Evolutionary conservation across 2,113 vertebrate genomes (phyloP).

Genomic region (Protobothrops mucrosquamatus): DNA sequence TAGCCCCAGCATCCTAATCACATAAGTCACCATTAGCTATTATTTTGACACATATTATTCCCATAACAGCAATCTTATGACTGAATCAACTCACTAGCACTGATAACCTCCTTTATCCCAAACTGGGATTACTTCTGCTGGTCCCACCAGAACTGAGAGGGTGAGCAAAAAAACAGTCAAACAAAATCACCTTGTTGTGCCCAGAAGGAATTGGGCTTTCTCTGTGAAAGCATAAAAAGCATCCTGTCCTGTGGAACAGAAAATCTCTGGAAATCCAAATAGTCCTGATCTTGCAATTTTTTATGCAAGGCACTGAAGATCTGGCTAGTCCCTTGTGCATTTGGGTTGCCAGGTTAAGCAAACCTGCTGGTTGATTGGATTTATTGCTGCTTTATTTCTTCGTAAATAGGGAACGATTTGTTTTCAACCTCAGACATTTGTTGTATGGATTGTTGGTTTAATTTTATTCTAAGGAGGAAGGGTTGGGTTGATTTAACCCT

Average conservation of each 20-base stretch:
- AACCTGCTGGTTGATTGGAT: not conserved
- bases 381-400: not conserved
- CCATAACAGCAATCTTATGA: not conserved
- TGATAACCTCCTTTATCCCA: not conserved
- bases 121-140: not conserved
- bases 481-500: not conserved
- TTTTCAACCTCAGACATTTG: not conserved
- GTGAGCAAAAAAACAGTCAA: not conserved
- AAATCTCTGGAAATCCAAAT: not conserved
- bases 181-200: not conserved
- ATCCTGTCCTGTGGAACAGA: not conserved
- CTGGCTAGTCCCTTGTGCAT: not conserved
- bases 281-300: not conserved
- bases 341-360: not conserved
- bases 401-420: not conserved
- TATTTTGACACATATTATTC: not conserved
- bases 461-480: not conserved
- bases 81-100: not conserved
- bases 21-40: not conserved
- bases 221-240: not conserved
- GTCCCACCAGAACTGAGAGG: not conserved
- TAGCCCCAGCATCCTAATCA: not conserved
- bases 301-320: not conserved
- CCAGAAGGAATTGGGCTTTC: not conserved
- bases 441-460: not conserved